phyloP scores from a whole-genome alignment of 2,888 invertebrate species.

The Chymomyza procnemis region DNA sequence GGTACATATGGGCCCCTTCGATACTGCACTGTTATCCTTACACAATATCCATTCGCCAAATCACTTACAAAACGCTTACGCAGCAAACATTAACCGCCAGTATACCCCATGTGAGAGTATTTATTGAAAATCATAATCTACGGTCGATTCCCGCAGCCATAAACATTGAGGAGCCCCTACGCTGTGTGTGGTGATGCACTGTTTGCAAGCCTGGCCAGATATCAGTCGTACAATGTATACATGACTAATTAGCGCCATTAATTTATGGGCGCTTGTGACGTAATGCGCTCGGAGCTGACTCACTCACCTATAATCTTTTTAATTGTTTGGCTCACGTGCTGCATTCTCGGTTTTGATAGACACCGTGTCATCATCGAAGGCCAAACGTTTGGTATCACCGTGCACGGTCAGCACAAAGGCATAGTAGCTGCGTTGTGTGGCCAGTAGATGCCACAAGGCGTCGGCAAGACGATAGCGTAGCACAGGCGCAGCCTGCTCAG shows the following conservation, averaged over 20 bases:
- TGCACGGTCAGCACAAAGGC: slow-evolving; percentile 68
- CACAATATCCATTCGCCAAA: no score
- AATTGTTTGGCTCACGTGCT: neutral
- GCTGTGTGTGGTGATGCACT: no score
- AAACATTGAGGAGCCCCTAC: no score
- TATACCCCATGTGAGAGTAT: no score
- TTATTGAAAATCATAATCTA: no score
- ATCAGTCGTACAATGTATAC: neutral
- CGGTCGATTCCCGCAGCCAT: no score
- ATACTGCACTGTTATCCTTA: no score
- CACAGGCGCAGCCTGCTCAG: slow-evolving; percentile 17
- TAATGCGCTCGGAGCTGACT: neutral
- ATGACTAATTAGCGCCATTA: neutral
- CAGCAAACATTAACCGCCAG: no score
- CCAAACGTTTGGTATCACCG: slow-evolving; percentile 66
- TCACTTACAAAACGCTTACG: no score
- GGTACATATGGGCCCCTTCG: no score
- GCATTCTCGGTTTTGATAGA: neutral
- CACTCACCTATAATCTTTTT: neutral
- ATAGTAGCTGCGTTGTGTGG: slow-evolving; percentile 60
- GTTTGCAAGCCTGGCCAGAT: neutral
- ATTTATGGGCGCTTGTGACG: neutral
- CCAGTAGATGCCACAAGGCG: slow-evolving; percentile 52
- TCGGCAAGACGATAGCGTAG: slow-evolving; percentile 55
- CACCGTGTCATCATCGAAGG: slow-evolving; percentile 36